Percentiles rank a stretch among this genome's conserved stretches.
Evolutionary conservation across 2,888 invertebrate genomes (phyloP).

Genomic region (Tanytarsus gracilentus): DNA sequence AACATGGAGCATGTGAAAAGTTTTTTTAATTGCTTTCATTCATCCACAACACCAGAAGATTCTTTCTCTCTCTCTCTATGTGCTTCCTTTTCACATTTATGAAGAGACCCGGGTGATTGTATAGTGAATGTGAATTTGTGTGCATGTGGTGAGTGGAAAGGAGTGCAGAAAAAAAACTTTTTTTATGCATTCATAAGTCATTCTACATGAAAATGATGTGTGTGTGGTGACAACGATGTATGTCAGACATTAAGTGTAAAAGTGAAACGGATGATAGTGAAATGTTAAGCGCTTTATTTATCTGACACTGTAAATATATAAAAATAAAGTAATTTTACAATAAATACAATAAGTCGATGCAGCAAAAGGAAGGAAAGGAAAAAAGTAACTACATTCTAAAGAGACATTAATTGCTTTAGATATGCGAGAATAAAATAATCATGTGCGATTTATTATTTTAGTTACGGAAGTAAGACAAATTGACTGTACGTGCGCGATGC

Average conservation of each 20-base stretch:
- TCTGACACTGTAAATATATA: neutral
- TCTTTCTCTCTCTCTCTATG: no score
- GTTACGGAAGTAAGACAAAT: neutral
- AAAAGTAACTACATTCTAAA: neutral
- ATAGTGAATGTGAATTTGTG: no score
- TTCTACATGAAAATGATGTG: neutral
- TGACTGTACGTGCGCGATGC: conserved; percentile 1
- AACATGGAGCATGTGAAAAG: neutral
- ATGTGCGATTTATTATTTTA: conserved; percentile 8
- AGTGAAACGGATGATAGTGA: no score
- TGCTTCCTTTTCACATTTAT: no score
- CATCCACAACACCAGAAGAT: neutral
- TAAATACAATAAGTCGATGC: neutral
- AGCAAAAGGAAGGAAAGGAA: neutral
- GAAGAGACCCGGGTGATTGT: no score
- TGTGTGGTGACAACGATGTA: no score
- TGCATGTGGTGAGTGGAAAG: no score
- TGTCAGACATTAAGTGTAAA: no score
- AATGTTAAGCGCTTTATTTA: conserved; percentile 2
- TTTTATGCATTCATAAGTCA: neutral
- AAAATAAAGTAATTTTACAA: neutral
- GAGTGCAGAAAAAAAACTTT: no score
- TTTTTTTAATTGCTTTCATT: conserved; percentile 6
- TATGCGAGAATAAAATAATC: conserved; percentile 6
- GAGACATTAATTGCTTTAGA: conserved; percentile 7